Evolutionary conservation across 2,888 invertebrate genomes (phyloP), one percentile per base, ranked within the genome.

Genomic region (Macaria liturata): DNA sequence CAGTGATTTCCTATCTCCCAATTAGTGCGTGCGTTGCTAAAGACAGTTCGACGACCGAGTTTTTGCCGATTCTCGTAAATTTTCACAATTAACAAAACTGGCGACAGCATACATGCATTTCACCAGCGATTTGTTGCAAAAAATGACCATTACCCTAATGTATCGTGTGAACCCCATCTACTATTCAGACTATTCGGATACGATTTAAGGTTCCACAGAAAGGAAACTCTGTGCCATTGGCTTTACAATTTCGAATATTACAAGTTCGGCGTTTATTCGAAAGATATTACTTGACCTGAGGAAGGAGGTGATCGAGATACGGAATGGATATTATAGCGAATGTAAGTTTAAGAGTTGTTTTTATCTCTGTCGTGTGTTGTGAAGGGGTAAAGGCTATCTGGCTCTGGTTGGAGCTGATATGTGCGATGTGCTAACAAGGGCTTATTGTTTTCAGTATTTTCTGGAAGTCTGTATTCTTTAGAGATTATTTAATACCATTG

Each of bases 161-260:
- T 94, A 88, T 80, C 93, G 94, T 70, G 90, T 94, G 69, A 94
- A 94, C 83, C 94, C 94, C 58, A 94, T 94, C 76, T 94, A 94
- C 82, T 94, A 94, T 81, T 94, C 94, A 54, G 94, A 94, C 82
- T 94, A 94, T 75, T 94, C 94, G 72, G 94, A 94, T 93, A 94
- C 94, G 92, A 92, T 86, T 65, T 82, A 63, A 86, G 87, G 71
- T 68, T 77, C 65, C 78, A 75, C 68, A 71, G 70, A 62, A 84
- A 83, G 75, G 74, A 67, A 40, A 69, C 64, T 59, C 74, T 83
- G 67, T 91, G 88, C 80, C 83, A 87, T 82, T 91, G 91, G 90
- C 84, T 91, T 46, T 92, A 87, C 76, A 70, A 89, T 84, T 91
- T 91, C 78, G 87, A 91, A 75, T 87, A 89, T 72, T 89, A 86